Percentiles rank a stretch among this genome's conserved stretches.
These are phyloP conservation scores for Formica aserva DNA, from an alignment of 2,888 invertebrate species.

Conservation along the genomic window DNA sequence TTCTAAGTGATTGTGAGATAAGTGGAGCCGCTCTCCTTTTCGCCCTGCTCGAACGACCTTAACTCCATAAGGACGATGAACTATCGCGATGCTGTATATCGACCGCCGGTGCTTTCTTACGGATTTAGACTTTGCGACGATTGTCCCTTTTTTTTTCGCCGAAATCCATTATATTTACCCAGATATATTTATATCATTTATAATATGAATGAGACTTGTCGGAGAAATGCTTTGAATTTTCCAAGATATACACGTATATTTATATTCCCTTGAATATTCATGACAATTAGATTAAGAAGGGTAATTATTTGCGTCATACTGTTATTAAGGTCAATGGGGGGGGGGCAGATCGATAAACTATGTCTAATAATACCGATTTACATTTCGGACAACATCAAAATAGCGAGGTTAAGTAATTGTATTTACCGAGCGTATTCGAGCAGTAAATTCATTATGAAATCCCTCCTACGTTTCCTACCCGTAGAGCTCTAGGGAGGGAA, in stretches of 20 bases:
- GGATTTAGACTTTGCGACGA: neutral
- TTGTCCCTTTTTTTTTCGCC: neutral
- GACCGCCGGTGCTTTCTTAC: slow-evolving; percentile 19
- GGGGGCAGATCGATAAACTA: neutral
- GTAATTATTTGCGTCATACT: slow-evolving; percentile 4
- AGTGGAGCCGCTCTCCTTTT: slow-evolving; percentile 72
- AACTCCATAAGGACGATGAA: slow-evolving; percentile 53
- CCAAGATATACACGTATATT: neutral
- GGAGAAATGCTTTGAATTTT: neutral
- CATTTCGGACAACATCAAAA: slow-evolving; percentile 16
- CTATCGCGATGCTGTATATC: slow-evolving; percentile 45
- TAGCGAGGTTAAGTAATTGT: slow-evolving; percentile 74
- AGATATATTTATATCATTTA: neutral
- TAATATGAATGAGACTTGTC: neutral
- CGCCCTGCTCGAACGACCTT: slow-evolving; percentile 57
- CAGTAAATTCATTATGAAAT: slow-evolving; percentile 71
- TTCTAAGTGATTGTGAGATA: slow-evolving; percentile 78
- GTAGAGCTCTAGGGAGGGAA: slow-evolving; percentile 60
- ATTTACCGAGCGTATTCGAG: slow-evolving; percentile 72
- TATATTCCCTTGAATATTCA: neutral
- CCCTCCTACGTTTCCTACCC: slow-evolving; percentile 55
- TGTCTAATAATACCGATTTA: slow-evolving; percentile 31
- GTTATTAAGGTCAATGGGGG: slow-evolving; percentile 6
- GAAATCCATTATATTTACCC: neutral
- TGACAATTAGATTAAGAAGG: neutral